Conservation (phyloP, 2,888 invertebrate species). For the Ormyrus nitidulus region DNA sequence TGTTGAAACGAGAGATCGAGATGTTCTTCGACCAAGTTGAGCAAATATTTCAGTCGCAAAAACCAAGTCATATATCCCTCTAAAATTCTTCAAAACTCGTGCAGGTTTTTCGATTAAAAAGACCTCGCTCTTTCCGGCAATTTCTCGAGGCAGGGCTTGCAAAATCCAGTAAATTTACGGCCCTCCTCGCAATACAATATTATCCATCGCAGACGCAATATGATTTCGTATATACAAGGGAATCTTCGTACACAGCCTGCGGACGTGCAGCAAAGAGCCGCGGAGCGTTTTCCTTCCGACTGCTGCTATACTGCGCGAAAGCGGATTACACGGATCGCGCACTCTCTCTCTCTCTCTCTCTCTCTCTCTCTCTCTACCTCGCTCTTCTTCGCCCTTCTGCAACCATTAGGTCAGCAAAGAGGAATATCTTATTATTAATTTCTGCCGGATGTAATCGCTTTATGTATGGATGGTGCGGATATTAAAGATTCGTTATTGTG, state of each 20-base stretch:
- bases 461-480: conserved; percentile 19
- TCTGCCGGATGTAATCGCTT: conserved; percentile 41
- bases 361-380: background rate
- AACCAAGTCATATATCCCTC: too few relatives aligned
- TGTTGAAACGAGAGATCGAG: too few relatives aligned
- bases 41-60: too few relatives aligned
- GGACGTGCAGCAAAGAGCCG: background rate
- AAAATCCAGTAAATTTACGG: background rate
- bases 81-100: too few relatives aligned
- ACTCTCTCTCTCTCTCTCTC: background rate
- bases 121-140: background rate
- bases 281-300: background rate
- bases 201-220: background rate
- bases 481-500: conserved; percentile 9
- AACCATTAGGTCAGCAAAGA: conserved; percentile 34
- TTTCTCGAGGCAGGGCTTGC: background rate
- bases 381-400: background rate
- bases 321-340: conserved; percentile 40
- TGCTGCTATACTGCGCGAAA: conserved; percentile 14
- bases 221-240: background rate
- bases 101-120: too few relatives aligned
- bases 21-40: too few relatives aligned
- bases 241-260: background rate
- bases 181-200: background rate
- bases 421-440: conserved; percentile 50